A percentile compares a stretch with the other conserved stretches of the same genome.
phyloP scores from a whole-genome alignment of 1,140 invertebrate species.

The Eueides isabella region DNA sequence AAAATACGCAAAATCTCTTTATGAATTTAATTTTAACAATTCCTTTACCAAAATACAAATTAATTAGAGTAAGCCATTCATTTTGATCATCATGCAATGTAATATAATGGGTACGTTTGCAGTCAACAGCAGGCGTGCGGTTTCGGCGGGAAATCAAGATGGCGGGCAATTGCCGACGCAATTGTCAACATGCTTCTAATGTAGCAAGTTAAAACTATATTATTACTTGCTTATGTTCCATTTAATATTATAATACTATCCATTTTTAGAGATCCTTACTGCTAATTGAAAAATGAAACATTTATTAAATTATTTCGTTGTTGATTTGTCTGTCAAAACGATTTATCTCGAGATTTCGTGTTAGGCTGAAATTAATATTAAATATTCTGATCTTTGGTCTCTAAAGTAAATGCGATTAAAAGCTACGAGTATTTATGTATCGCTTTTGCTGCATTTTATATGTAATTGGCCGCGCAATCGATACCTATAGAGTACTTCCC shows the following conservation, averaged over 20 bases:
- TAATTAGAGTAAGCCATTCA: conserved; percentile 15
- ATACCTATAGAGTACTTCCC: too few relatives aligned
- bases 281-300: too few relatives aligned
- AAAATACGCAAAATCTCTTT: not conserved
- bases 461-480: too few relatives aligned
- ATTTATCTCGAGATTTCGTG: too few relatives aligned
- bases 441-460: too few relatives aligned
- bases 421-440: too few relatives aligned
- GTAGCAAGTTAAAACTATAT: not conserved
- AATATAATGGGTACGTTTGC: conserved; percentile 22
- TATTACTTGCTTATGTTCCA: not conserved
- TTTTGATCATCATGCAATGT: conserved; percentile 11
- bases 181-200: conserved; percentile 20
- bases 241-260: not conserved
- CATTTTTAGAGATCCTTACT: too few relatives aligned
- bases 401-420: too few relatives aligned
- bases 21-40: not conserved
- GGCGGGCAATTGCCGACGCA: conserved; percentile 34
- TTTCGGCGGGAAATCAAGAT: conserved; percentile 37
- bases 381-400: too few relatives aligned
- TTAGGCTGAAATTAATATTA: too few relatives aligned
- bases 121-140: conserved; percentile 36
- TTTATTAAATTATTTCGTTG: too few relatives aligned
- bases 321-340: too few relatives aligned
- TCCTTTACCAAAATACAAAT: not conserved